Conservation (phyloP, 2,113 vertebrate genomes). For the Egretta garzetta region DNA sequence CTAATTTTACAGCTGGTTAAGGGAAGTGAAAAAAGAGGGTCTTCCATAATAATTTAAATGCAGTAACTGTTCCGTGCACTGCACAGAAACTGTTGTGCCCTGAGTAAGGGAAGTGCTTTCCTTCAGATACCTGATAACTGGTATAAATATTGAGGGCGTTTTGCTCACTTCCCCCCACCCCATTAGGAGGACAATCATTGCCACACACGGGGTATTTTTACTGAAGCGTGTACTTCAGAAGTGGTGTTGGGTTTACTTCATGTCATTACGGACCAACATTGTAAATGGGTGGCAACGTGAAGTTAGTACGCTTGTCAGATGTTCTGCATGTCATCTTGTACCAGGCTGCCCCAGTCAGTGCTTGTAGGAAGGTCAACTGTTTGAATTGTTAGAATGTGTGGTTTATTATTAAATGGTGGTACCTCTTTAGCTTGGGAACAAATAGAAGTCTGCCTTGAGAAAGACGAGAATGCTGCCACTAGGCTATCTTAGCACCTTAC, state of each 20-base stretch:
- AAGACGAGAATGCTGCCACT: background rate
- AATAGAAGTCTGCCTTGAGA: background rate
- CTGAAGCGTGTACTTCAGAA: background rate
- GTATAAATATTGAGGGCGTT: background rate
- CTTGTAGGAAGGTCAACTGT: background rate
- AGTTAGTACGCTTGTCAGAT: background rate
- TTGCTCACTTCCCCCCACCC: background rate
- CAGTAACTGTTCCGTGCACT: background rate
- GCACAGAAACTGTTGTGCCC: background rate
- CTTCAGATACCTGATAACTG: background rate
- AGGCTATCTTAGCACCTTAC: background rate
- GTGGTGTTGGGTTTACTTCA: background rate
- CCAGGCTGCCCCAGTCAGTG: background rate
- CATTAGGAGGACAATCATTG: background rate
- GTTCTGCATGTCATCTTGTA: background rate
- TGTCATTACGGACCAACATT: background rate
- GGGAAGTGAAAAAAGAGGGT: background rate
- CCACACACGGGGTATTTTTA: fast-evolving
- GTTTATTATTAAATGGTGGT: background rate
- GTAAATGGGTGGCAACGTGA: background rate
- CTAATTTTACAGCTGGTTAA: background rate
- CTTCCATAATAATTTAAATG: background rate
- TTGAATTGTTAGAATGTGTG: background rate
- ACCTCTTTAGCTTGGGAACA: background rate
- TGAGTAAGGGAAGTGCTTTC: background rate